These are phyloP conservation scores for Dolichoris vasculosae DNA, from an alignment of 1,140 invertebrate genomes.

Conservation along the genomic window DNA sequence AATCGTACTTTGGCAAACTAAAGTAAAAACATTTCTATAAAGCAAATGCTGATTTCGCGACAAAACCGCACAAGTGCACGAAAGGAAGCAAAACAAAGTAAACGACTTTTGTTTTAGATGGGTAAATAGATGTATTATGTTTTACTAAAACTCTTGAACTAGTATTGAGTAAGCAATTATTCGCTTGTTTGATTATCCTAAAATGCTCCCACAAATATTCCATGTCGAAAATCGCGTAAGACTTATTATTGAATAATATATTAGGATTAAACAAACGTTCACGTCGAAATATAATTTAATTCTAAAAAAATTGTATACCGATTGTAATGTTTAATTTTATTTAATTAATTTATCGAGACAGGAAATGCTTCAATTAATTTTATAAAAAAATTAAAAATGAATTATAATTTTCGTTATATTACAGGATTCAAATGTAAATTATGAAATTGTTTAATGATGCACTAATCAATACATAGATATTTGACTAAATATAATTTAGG, in stretches of 20 bases:
- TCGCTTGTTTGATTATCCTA: slow-evolving; percentile 47
- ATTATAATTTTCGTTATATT: too few species aligned
- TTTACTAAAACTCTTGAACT: not conserved
- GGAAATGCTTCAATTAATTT: too few species aligned
- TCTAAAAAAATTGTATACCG: too few species aligned
- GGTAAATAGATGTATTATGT: not conserved
- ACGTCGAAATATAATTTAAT: too few species aligned
- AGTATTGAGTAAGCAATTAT: not conserved
- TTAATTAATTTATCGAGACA: too few species aligned
- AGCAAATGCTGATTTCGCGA: slow-evolving; percentile 20
- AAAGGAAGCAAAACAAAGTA: not conserved
- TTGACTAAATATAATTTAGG: too few species aligned
- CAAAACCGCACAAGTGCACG: slow-evolving; percentile 4
- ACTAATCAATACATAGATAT: too few species aligned
- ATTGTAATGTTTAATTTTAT: too few species aligned
- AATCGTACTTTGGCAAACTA: not conserved
- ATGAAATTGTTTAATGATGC: too few species aligned
- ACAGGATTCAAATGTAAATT: too few species aligned
- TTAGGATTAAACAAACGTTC: too few species aligned
- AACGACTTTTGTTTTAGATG: not conserved
- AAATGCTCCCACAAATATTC: not conserved
- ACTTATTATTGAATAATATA: not conserved
- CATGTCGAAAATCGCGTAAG: not conserved
- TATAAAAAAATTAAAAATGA: too few species aligned
- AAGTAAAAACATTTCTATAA: not conserved